Conservation (phyloP, 2,888 invertebrate genomes). For the Melolontha melolontha region DNA sequence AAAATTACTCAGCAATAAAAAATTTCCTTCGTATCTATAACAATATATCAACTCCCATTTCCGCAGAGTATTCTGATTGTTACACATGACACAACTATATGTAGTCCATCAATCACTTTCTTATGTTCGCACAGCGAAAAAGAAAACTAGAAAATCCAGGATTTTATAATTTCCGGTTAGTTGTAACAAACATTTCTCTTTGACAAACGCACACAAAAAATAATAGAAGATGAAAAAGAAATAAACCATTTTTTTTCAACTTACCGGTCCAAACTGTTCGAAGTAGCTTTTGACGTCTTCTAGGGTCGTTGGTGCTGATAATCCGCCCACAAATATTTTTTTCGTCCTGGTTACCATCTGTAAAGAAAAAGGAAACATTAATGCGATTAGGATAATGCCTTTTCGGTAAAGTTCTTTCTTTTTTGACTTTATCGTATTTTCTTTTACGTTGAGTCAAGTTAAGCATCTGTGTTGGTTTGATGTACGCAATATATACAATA, state of each 20-base stretch:
- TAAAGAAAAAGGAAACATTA: constrained; percentile 49
- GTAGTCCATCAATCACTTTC: not conserved
- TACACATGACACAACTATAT: constrained; percentile 1
- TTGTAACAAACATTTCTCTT: constrained; percentile 29
- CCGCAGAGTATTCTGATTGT: constrained; percentile 2
- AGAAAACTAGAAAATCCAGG: constrained; percentile 11
- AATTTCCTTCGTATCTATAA: not conserved
- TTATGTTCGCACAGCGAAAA: not conserved
- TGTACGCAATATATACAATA: constrained; percentile 8
- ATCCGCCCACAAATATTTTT: constrained; percentile 99
- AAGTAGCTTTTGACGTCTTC: constrained; percentile 99
- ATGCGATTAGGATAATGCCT: constrained; percentile 25
- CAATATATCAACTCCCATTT: constrained; percentile 6
- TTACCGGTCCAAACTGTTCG: constrained; percentile 99
- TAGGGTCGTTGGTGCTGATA: constrained; percentile 98
- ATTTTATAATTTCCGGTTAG: constrained; percentile 40
- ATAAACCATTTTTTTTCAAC: constrained; percentile 62
- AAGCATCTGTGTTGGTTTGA: constrained; percentile 14
- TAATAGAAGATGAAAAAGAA: constrained; percentile 4
- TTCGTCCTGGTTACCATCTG: constrained; percentile 99
- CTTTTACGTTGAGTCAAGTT: not conserved
- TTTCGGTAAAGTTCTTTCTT: constrained; percentile 8
- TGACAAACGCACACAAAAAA: constrained; percentile 11
- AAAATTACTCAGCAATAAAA: not conserved
- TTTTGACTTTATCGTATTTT: not conserved